Evolutionary conservation across 2,797 vertebrate species (phyloP), one percentile per base, ranked within the genome.

Genomic region (Phaenicophaeus curvirostris): DNA sequence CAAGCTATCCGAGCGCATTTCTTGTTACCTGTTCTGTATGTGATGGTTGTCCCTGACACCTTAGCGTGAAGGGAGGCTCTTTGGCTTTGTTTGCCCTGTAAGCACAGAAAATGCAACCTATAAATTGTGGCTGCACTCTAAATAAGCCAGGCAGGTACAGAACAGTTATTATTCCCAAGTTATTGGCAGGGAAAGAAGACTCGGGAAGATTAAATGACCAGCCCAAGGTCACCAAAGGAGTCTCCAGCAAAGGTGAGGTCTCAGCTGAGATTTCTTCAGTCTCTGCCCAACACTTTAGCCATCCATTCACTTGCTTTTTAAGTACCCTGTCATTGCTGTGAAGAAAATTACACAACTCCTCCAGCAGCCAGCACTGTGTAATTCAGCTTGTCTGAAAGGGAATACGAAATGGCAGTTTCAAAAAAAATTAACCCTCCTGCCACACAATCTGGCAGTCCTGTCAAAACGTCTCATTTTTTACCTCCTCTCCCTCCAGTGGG

Each of bases 361-460:
- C 72, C 86, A 88, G 94, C 93, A 95, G 94, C 72, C 86, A 82
- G 87, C 31, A 77, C 90, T 51, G 77, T 90, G 91, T 76, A 82
- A 94, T 94, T 95, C 94, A 63, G 79, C 94, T n/a, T 95, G 94
- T 95, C 90, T 94, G 82, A 79, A 80, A 90, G 77, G 85, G 74
- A 96, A 88, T 80, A 85, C 24, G 92, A 96, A 96, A 95, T 94
- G 85, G 92, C 94, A 96, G 78, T 71, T 96, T 83, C 54, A 31
- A 74, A 84, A 95, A 88, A 92, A 93, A 94, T 93, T 79, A 94
- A 89, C 91, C 93, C 87, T 92, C 85, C 87, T 87, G 91, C 85
- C 94, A 93, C 30, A 20, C 85, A 80, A 35, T 75, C 95, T 90
- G 77, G 90, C 92, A 95, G 94, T 72, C 71, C 81, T 91, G 89